A percentile compares a stretch with the other conserved stretches of the same genome.
These are phyloP conservation scores for Oceanites oceanicus DNA, from an alignment of 2,113 vertebrate genomes.

Conservation along the genomic window DNA sequence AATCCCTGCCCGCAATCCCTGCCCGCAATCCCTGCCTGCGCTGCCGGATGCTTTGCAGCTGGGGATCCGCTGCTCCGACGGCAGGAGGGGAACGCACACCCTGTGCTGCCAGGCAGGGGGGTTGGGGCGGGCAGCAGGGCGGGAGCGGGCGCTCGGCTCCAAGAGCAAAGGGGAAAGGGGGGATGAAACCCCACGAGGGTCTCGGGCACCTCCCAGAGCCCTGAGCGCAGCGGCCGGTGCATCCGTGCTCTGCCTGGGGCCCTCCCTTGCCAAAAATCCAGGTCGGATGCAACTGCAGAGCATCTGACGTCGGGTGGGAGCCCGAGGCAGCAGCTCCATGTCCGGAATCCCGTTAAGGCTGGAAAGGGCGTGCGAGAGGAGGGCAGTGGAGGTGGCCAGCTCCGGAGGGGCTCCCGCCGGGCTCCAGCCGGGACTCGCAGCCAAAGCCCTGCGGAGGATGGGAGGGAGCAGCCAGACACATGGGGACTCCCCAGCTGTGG, in stretches of 20 bases:
- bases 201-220: not conserved
- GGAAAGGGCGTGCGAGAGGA: not conserved
- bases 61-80: not conserved
- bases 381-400: not conserved
- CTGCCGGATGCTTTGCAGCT: not conserved
- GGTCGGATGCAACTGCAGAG: not conserved
- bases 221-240: fast-evolving
- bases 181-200: not conserved
- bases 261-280: not conserved
- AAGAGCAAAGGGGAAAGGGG: not conserved
- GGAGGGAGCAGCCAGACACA: not conserved
- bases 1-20: not conserved
- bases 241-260: not conserved
- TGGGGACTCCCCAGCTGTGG: not conserved
- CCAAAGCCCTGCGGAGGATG: not conserved
- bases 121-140: not conserved
- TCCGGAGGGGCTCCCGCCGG: not conserved
- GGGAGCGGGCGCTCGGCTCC: fast-evolving
- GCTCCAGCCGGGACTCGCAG: not conserved
- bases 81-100: not conserved
- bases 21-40: not conserved
- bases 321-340: not conserved
- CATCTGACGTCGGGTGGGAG: not conserved
- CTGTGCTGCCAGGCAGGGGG: not conserved
- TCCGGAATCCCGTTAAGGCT: not conserved